Conservation (phyloP, 2,797 vertebrate genomes). For the Lemur catta region DNA sequence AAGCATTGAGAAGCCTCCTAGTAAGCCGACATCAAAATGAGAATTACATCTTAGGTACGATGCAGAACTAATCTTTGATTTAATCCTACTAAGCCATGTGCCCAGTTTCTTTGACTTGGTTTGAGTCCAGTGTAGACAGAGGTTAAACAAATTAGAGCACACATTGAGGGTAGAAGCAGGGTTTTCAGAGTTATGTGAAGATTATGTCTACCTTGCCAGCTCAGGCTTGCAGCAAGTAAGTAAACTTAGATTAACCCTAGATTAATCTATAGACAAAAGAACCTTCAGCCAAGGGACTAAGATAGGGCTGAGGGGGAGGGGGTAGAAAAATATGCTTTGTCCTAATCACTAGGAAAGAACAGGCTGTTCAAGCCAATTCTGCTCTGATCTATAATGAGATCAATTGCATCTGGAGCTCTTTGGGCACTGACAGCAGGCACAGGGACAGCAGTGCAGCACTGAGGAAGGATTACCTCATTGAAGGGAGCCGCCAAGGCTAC, state of each 20-base stretch:
- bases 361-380: conserved; percentile 78
- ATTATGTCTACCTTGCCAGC: conserved; percentile 43
- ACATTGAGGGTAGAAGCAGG: not conserved
- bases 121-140: conserved; percentile 56
- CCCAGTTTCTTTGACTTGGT: conserved; percentile 46
- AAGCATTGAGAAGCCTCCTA: conserved; percentile 17
- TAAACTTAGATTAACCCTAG: conserved; percentile 71
- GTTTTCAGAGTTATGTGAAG: conserved; percentile 55
- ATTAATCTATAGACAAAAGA: conserved; percentile 70
- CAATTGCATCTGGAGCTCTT: conserved; percentile 72
- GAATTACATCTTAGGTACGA: conserved; percentile 49
- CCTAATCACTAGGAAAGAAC: conserved; percentile 79
- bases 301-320: not conserved
- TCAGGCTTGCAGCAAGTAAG: conserved; percentile 54
- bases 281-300: not conserved
- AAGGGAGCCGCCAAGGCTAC: not conserved
- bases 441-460: conserved; percentile 31
- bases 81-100: conserved; percentile 48
- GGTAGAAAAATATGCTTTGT: conserved; percentile 30
- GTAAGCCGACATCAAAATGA: conserved; percentile 43
- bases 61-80: conserved; percentile 55
- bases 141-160: conserved; percentile 67
- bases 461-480: conserved; percentile 71
- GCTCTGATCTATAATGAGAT: conserved; percentile 78
- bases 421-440: conserved; percentile 51